Evolutionary conservation across 2,797 vertebrate genomes (phyloP).

Genomic region (Hippoglossus hippoglossus): DNA sequence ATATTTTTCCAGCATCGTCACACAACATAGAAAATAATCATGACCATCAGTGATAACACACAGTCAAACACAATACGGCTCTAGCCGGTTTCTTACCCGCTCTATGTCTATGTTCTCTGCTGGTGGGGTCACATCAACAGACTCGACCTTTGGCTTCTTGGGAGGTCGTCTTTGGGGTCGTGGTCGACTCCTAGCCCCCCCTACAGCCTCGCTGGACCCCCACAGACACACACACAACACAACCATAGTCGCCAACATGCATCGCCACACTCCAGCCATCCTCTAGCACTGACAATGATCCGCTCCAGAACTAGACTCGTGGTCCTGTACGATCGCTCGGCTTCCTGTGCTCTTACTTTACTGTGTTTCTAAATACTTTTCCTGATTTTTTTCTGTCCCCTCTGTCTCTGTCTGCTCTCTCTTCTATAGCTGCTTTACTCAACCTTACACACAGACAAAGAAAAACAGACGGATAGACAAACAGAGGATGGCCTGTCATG

Average conservation of each 20-base stretch:
- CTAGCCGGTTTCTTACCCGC: conserved; percentile 64
- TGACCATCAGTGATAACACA: not conserved
- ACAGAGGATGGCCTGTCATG: conserved; percentile 44
- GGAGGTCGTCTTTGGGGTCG: conserved; percentile 60
- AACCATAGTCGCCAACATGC: conserved; percentile 22
- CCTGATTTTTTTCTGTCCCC: not conserved
- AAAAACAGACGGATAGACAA: conserved; percentile 23
- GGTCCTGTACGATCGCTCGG: not conserved
- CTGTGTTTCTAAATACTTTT: not conserved
- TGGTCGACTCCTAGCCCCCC: conserved; percentile 71
- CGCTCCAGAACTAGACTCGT: not conserved
- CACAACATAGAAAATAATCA: not conserved
- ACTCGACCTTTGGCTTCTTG: conserved; percentile 57
- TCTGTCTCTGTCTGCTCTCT: conserved; percentile 21
- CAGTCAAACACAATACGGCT: not conserved
- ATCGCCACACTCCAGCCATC: conserved; percentile 60
- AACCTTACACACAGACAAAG: conserved; percentile 23
- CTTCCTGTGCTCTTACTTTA: not conserved
- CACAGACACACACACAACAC: conserved; percentile 64
- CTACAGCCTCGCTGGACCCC: conserved; percentile 60
- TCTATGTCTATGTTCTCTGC: conserved; percentile 69
- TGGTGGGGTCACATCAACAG: conserved; percentile 49
- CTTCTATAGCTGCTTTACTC: conserved; percentile 19
- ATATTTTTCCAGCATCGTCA: not conserved
- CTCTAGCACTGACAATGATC: not conserved